Evolutionary conservation across 2,888 invertebrate genomes (phyloP), one percentile per base, ranked within the genome.

Genomic region (Ormyrus nitidulus): DNA sequence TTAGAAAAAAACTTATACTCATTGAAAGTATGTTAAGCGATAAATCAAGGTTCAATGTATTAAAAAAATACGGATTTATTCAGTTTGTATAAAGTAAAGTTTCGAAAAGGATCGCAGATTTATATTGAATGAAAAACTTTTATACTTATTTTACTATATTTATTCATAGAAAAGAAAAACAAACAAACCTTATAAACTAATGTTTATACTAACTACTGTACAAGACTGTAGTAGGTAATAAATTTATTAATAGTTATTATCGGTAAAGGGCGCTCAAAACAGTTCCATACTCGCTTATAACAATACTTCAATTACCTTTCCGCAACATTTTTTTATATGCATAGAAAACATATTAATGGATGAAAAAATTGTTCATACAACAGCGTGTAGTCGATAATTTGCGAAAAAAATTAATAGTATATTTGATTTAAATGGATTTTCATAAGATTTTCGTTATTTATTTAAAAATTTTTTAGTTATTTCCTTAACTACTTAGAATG

Each of bases 171-270:
- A 87, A 86, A 87, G 82, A 83, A 85, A 85, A 86, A 84, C 83
- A 85, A 87, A 86, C 84, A 88, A 87, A 83, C 86, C 84, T 87
- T 88, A 88, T 84, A 86, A 88, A 88, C 86, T 83, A 86, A 87
- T 86, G 80, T 84, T 84, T 83, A 85, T 82, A 79, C 84, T 85
- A 86, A 84, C 86, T 87, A 87, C 84, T 86, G 85, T 86, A 87
- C 86, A 87, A 79, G 49, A 85, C 13, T 76, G 66, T 71, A 81
- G 66, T 71, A 81, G 73, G 49, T 72, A 56, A n/a, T 70, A 65
- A 13, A 68, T 51, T 51, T n/a, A 49, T 61, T n/a, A 56, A 49
- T 56, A 84, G 62, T 84, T 84, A 83, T 48, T 76, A 69, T 65
- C 34, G 9, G 51, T 72, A 56, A 62, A 58, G 51, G 69, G 69